These are phyloP conservation scores for Hyperopisus bebe DNA, from an alignment of 2,113 vertebrate species.

Conservation along the genomic window DNA sequence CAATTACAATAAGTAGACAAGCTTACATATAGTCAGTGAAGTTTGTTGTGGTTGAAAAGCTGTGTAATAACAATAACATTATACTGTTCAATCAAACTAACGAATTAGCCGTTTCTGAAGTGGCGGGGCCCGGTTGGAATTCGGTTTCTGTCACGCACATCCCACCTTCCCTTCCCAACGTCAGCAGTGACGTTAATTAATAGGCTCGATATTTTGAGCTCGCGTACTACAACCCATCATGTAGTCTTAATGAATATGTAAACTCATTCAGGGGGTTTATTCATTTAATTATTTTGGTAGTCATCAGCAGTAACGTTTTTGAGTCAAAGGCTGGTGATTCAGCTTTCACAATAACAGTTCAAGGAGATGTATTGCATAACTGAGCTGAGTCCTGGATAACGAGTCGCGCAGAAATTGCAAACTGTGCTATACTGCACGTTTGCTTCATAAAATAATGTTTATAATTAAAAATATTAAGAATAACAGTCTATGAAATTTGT, in stretches of 20 bases:
- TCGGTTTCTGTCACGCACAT: neutral
- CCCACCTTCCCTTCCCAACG: neutral
- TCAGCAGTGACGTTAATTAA: slow-evolving; percentile 16
- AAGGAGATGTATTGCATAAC: slow-evolving; percentile 34
- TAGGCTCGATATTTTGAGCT: neutral
- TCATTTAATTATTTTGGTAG: neutral
- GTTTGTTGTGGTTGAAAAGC: neutral
- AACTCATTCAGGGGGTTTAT: neutral
- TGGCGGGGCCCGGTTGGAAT: neutral
- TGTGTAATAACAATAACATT: neutral
- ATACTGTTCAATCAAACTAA: slow-evolving; percentile 1
- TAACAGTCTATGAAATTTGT: neutral
- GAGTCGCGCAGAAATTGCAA: neutral
- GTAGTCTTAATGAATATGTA: neutral
- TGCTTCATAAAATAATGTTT: neutral
- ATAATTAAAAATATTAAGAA: neutral
- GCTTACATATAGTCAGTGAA: neutral
- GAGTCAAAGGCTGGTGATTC: slow-evolving; percentile 12
- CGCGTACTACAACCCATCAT: neutral
- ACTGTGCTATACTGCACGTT: neutral
- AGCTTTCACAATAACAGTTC: slow-evolving; percentile 11
- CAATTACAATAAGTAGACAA: neutral
- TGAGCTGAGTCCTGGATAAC: neutral
- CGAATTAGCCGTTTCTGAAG: neutral
- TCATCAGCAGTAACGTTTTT: neutral